A percentile compares a stretch with the other conserved stretches of the same genome.
These are phyloP conservation scores for Dasypus novemcinctus DNA, from an alignment of 2,113 vertebrate genomes.

Conservation along the genomic window DNA sequence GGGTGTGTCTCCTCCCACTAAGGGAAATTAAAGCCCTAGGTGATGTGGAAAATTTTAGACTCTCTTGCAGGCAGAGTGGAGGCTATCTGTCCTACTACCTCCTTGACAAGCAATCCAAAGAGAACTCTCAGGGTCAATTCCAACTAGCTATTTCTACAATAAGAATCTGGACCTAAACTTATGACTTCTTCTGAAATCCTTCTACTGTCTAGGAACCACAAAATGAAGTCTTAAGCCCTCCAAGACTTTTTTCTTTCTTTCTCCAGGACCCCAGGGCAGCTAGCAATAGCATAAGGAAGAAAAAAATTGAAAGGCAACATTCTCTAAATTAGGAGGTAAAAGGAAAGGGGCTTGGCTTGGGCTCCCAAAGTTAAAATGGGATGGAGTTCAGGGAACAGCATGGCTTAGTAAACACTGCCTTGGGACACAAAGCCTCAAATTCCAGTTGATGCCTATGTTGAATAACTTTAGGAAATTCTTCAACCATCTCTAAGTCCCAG, in stretches of 20 bases:
- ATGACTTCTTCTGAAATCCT: not conserved
- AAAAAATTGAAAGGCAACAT: rapidly evolving
- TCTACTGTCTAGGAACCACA: not conserved
- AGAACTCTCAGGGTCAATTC: not conserved
- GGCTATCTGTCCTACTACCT: not conserved
- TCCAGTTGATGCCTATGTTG: not conserved
- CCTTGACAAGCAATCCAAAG: not conserved
- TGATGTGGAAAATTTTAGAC: not conserved
- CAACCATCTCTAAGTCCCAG: not conserved
- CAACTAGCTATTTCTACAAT: not conserved
- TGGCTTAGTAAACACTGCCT: not conserved
- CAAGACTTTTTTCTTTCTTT: not conserved
- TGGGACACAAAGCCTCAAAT: not conserved
- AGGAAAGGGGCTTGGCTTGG: not conserved
- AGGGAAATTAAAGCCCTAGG: not conserved
- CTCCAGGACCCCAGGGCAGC: too few species aligned
- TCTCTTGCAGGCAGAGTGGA: not conserved
- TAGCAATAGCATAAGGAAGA: not conserved
- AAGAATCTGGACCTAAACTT: not conserved
- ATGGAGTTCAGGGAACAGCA: not conserved
- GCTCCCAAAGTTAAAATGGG: too few species aligned
- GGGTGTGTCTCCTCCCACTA: not conserved
- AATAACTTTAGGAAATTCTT: not conserved
- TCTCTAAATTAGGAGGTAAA: not conserved
- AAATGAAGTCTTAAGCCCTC: not conserved